A percentile compares a stretch with the other conserved stretches of the same genome.
phyloP scores from a whole-genome alignment of 2,888 invertebrate genomes.

The Lydus trimaculatus region DNA sequence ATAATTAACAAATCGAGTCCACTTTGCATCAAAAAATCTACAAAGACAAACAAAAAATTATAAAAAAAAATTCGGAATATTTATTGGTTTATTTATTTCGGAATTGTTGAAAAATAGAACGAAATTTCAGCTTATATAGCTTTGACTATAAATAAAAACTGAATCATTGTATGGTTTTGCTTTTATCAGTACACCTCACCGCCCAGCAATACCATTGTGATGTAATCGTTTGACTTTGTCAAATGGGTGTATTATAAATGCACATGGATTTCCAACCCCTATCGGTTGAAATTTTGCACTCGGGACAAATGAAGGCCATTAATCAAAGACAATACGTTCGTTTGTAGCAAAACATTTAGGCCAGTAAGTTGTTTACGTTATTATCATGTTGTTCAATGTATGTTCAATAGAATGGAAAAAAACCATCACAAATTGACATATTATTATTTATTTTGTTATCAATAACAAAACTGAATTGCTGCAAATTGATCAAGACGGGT shows the following conservation, averaged over 20 bases:
- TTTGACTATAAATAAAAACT: neutral
- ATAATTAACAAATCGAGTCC: neutral
- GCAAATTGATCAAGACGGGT: neutral
- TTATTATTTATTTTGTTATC: neutral
- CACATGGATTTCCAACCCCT: neutral
- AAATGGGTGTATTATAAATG: constrained; percentile 1
- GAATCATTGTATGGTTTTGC: neutral
- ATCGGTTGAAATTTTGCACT: neutral
- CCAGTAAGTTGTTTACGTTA: constrained; percentile 28
- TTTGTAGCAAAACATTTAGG: constrained; percentile 12
- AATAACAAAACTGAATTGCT: too few species aligned
- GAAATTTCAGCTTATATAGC: neutral
- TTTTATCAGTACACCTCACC: constrained; percentile 7
- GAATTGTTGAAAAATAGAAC: neutral
- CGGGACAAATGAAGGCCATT: constrained; percentile 23
- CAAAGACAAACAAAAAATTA: neutral
- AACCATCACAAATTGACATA: neutral
- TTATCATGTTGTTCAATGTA: constrained; percentile 12
- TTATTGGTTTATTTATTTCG: neutral
- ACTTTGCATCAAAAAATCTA: neutral
- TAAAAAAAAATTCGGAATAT: neutral
- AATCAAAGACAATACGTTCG: constrained; percentile 28
- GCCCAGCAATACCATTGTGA: constrained; percentile 5
- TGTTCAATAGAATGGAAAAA: neutral
- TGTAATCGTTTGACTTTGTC: constrained; percentile 6